Base-by-base conservation (phyloP, 2,113 vertebrate species). In the Spheniscus mendiculus region DNA sequence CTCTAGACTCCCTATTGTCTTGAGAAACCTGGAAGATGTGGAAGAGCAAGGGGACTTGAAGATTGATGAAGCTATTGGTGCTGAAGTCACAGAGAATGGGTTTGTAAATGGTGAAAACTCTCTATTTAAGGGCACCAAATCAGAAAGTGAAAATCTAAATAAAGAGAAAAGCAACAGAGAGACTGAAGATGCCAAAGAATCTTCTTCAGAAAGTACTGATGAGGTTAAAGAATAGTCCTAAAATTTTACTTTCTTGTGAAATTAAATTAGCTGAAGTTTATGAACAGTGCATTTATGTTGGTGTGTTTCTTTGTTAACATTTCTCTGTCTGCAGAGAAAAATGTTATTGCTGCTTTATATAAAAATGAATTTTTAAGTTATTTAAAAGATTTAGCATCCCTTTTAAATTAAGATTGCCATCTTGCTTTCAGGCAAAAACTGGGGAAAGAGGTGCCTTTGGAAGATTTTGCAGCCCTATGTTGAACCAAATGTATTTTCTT, bases 1-100 rank as follows among this genome's bases (percentile, higher is more conserved):
- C 84, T 98, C 98, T 10, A 98, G 99, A 93, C 99, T 99, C 58
- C 99, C 99, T 10, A 98, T 99, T 77, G 98, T 99, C 87, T 96
- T 99, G 95, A 98, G 97, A 70, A 98, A 98, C 97, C 98, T 99
- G 34, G 99, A 99, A 80, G 98, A 98, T 36, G 96, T 98, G 22
- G 98, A 98, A 44, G 98, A 96, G 62, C 97, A 97, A 81, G 98
- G 96, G 95, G 97, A 98, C 91, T 93, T 98, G 88, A 98, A 96
- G 87, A 97, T 98, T 80, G 78, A 96, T 21, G 98, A 98, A 96
- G 90, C 98, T 25, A 96, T 97, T 88, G 96, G 98, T 83, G 95
- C 96, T 11, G 94, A 97, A 93, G 98, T 98, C 21, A 96, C 98
- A 18, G 98, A 98, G n/a, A 98, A 98, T 32, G 97, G 98, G 88